Evolutionary conservation across 2,797 vertebrate genomes (phyloP).

Genomic region (Valencia hispanica): DNA sequence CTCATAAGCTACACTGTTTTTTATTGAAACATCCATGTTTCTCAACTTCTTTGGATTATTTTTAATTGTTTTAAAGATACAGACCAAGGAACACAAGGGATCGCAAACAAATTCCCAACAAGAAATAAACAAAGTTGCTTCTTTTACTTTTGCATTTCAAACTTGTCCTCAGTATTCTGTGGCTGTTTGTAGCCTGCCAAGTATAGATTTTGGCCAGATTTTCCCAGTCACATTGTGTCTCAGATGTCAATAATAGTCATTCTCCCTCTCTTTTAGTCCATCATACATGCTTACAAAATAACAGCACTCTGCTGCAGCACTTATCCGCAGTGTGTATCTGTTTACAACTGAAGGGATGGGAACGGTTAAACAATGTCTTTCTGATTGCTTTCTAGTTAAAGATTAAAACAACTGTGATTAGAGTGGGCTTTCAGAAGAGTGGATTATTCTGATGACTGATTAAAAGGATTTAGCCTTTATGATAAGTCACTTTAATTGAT

Average conservation of each 20-base stretch:
- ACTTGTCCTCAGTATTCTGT: conserved; percentile 12
- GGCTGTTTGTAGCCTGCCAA: background rate
- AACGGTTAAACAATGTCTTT: conserved; percentile 5
- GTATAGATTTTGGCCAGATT: conserved; percentile 9
- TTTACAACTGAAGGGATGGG: background rate
- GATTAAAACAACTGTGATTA: conserved; percentile 30
- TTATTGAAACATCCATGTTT: background rate
- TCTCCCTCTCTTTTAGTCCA: conserved; percentile 35
- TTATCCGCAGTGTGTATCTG: conserved; percentile 13
- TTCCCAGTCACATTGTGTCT: conserved; percentile 44
- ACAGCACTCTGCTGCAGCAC: conserved; percentile 40
- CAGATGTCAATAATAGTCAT: conserved; percentile 33
- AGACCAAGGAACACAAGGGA: background rate
- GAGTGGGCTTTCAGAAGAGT: conserved; percentile 21
- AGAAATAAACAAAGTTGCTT: too few species aligned
- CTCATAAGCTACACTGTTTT: background rate
- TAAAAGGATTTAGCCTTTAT: conserved; percentile 38
- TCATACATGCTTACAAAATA: conserved; percentile 54
- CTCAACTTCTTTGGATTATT: background rate
- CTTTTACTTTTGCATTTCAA: conserved; percentile 19
- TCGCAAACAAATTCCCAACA: too few species aligned
- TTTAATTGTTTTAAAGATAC: background rate
- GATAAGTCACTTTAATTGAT: conserved; percentile 48
- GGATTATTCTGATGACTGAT: conserved; percentile 55
- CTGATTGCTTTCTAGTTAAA: background rate